Base-by-base conservation (phyloP, 1,140 invertebrate genomes). In the Melitaea cinxia region DNA sequence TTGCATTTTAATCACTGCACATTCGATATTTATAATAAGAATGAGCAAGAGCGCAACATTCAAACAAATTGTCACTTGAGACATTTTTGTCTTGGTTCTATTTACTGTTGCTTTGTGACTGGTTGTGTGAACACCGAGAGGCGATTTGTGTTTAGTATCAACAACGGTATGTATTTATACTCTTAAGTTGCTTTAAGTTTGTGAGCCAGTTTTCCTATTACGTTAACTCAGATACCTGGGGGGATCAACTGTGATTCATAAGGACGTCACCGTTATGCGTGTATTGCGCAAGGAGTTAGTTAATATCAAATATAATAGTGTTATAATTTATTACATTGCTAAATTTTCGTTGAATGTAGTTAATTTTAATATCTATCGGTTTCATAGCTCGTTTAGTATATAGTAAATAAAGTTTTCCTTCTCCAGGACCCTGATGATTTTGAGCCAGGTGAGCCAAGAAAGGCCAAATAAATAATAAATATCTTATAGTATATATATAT, bases 1-100 rank as follows among this genome's bases (percentile, higher is more conserved):
- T n/a, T 59, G 42, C 15, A 70, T 24, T 67, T 57, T 70, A 7
- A 73, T 66, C 12, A 73, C 63, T 14, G 67, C 60, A 35, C 66
- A 52, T 26, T 70, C 55, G 15, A 70, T 60, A 14, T 24, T 42
- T 19, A 45, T 10, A 45, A 62, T 17, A 12, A 59, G 28, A 17
- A 70, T 9, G 17, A 45, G 24, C 7, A 26, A 47, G 17, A 58
- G 56, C 2, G 23, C 42, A 26, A 30, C 0, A 15, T 10, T 17
- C 24, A 58, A 9, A 17, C 15, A 49, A n/a, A 49, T n/a, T n/a
- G 47, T 19, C 0, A 49, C 2, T 26, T n/a, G 12, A 53, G 59
- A 61, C 59, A 61, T 61, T 14, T 26, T n/a, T n/a, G n/a, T n/a
- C n/a, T n/a, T 61, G 17, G 23, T 23, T 24, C 12, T 35, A 23